Evolutionary conservation across 2,888 invertebrate species (phyloP).

Genomic region (Leptinotarsa tumamoca): DNA sequence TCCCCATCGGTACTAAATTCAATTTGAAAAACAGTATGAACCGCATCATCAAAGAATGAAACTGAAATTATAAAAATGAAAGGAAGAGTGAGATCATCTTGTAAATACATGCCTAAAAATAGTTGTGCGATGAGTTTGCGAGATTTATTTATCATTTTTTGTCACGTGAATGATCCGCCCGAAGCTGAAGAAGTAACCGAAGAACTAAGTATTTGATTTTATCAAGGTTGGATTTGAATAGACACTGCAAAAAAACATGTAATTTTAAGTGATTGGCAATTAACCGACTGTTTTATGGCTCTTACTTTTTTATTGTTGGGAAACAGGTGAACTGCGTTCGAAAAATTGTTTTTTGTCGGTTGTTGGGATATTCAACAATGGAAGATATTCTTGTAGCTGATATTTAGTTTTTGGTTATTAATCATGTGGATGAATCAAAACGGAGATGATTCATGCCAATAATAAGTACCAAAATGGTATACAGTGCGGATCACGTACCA

Average conservation of each 20-base stretch:
- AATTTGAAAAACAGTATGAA: neutral
- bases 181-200: constrained; percentile 12
- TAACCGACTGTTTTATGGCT: constrained; percentile 6
- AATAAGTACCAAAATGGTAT: too few species aligned
- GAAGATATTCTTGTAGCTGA: neutral
- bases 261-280: neutral
- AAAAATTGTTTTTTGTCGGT: neutral
- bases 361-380: neutral
- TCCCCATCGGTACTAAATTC: neutral
- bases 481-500: too few species aligned
- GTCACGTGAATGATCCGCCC: neutral
- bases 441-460: too few species aligned
- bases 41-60: neutral
- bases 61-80: constrained; percentile 11
- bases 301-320: constrained; percentile 1
- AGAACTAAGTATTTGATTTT: neutral
- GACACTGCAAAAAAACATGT: neutral
- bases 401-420: neutral
- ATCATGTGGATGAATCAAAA: too few species aligned
- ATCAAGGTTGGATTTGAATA: constrained; percentile 3
- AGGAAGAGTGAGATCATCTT: constrained; percentile 16
- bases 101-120: constrained; percentile 4
- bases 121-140: constrained; percentile 6
- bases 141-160: constrained; percentile 6
- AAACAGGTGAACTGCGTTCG: neutral